Evolutionary conservation across 2,113 vertebrate genomes (phyloP), one percentile per base, ranked within the genome.

Genomic region (Pavo muticus): DNA sequence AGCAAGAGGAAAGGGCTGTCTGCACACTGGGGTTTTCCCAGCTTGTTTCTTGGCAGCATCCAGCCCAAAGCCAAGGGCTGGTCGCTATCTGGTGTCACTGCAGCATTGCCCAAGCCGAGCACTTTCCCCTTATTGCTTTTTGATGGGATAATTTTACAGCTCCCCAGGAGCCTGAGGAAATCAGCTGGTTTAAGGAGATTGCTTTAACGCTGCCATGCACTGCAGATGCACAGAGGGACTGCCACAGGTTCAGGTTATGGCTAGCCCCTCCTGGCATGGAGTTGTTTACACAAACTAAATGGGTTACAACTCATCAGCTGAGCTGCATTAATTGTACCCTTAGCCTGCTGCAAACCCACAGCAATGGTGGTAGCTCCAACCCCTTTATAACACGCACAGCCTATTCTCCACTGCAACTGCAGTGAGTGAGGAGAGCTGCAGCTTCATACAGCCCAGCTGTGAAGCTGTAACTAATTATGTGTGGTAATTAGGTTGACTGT

Each of bases 31-130:
- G 21, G 14, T 60, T 59, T 64, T 24, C 45, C 39, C n/a, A 61
- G 29, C 50, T 75, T 10, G 0, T 65, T 76, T 65, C 75, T 39
- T 45, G 35, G 75, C 2, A 0, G 23, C 13, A 0, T 32, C 60
- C 9, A n/a, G 35, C 21, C 42, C 6, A 23, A 5, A 69, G 67
- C 29, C 50, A 30, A 35, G 40, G 60, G 17, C 52, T 21, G 2
- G 48, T 5, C 1, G 0, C 18, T 4, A 0, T 7, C 24, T 2
- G 6, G 11, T 6, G 30, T 18, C 32, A 54, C 47, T 30, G 69
- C 63, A 20, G 45, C 7, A 0, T 63, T 32, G n/a, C 44, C 74
- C 25, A 13, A 80, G 75, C 70, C 8, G 11, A 79, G 64, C 50
- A 6, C 19, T 44, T 77, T 75, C 29, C 50, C 63, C 39, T 35